Base-by-base conservation (phyloP, 1,140 invertebrate species). In the Heterodera carotae region DNA sequence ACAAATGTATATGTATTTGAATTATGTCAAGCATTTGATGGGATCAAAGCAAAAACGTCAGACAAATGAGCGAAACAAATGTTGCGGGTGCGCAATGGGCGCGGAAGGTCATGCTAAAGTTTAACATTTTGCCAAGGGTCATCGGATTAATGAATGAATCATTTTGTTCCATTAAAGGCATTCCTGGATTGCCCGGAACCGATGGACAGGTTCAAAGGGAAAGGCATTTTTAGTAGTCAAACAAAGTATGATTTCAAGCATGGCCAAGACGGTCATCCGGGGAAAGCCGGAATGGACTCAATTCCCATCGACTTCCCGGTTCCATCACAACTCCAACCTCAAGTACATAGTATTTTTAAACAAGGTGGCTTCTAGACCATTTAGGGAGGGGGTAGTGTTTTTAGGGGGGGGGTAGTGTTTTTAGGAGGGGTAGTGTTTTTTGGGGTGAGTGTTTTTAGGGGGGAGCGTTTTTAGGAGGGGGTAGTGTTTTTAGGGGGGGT, bases 181-280 rank as follows among this genome's bases (percentile, higher is more conserved):
- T 36, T 33, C 71, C 73, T n/a, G 73, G 73, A 33, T 34, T 74
- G 73, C 73, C 73, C 53, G 73, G 73, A 18, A 29, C 56, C 10
- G 73, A 75, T 74, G 73, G 73, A 36, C 27, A 69, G 53, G 48
- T 56, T 22, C 1, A 22, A 56, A 4, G 7, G 7, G 6, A 1
- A 56, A 5, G 18, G 18, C 18, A 1, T 22, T 56, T 56, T 56
- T 5, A 56, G 48, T 15, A 22, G 22, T 56, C 22, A 2, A 56
- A 56, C 22, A 56, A 5, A 56, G 5, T 5, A 15, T 56, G 12
- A 56, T 8, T 56, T 56, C 12, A 56, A 56, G 48, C 71, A 75
- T 43, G 73, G 73, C 22, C 60, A 69, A 31, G 73, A 75, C 31
- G 73, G 73, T n/a, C 29, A 18, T 1, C 73, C 15, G 27, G 72